Percentiles rank a stretch among this genome's conserved stretches.
Evolutionary conservation across 2,888 invertebrate species (phyloP).

Genomic region (Clanis bilineata): DNA sequence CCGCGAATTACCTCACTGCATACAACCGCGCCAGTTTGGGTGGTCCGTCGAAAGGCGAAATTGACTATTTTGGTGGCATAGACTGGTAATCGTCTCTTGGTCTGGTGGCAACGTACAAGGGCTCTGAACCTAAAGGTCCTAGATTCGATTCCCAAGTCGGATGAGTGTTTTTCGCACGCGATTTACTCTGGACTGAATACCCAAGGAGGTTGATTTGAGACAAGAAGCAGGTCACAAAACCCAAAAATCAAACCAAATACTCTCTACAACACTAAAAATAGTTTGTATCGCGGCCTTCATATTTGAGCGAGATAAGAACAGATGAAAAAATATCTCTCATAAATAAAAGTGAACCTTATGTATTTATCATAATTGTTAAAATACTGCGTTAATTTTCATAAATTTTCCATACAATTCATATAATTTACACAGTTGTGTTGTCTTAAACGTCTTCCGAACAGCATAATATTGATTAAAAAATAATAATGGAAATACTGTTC

Average conservation of each 20-base stretch:
- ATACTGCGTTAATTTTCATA: not conserved
- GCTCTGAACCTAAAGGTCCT: too few species aligned
- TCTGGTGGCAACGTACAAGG: too few species aligned
- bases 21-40: conserved; percentile 31
- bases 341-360: not conserved
- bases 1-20: conserved; percentile 41
- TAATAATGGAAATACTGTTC: not conserved
- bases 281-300: too few species aligned
- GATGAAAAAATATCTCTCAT: not conserved
- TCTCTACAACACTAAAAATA: too few species aligned
- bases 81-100: too few species aligned
- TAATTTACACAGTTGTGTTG: not conserved
- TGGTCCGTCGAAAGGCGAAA: conserved; percentile 34
- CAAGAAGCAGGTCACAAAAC: too few species aligned
- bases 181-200: too few species aligned
- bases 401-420: not conserved
- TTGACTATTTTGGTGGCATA: not conserved
- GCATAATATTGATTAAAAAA: not conserved
- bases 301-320: too few species aligned
- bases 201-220: too few species aligned
- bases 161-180: too few species aligned
- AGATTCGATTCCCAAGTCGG: too few species aligned
- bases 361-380: not conserved
- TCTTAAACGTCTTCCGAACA: not conserved
- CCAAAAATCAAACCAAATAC: too few species aligned